Evolutionary conservation across 2,888 invertebrate species (phyloP).

Genomic region (Oxyscelio sp.): DNA sequence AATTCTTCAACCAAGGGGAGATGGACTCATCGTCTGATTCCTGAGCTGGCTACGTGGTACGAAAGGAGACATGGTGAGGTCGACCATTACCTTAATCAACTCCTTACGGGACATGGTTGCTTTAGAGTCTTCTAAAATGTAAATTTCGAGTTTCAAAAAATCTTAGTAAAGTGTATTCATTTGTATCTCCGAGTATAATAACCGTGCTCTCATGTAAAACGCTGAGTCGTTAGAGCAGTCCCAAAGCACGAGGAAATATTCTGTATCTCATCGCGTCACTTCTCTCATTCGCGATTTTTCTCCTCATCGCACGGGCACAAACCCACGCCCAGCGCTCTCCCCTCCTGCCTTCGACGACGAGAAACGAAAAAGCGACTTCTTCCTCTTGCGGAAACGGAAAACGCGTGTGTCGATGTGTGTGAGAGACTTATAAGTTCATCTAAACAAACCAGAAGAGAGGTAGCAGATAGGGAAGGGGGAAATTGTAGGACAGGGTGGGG

Average conservation of each 20-base stretch:
- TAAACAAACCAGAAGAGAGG: constrained; percentile 48
- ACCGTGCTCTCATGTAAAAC: constrained; percentile 79
- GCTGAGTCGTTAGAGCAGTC: constrained; percentile 79
- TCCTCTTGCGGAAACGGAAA: constrained; percentile 17
- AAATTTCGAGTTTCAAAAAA: too few species aligned
- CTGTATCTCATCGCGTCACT: constrained; percentile 11
- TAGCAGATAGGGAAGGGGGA: not conserved
- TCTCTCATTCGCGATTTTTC: not conserved
- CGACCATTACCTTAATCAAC: too few species aligned
- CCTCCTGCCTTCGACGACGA: constrained; percentile 4
- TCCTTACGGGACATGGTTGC: too few species aligned
- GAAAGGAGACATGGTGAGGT: too few species aligned
- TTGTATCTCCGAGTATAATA: too few species aligned
- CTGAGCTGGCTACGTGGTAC: too few species aligned
- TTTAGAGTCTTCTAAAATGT: too few species aligned
- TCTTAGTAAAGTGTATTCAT: too few species aligned
- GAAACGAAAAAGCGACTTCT: constrained; percentile 19
- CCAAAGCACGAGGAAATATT: constrained; percentile 76
- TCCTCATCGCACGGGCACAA: not conserved
- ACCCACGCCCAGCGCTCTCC: constrained; percentile 15
- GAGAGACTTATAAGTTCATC: constrained; percentile 18
- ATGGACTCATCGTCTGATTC: too few species aligned
- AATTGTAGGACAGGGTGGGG: not conserved
- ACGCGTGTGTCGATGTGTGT: constrained; percentile 20
- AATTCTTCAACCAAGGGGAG: too few species aligned